These are phyloP conservation scores for Drosophila hydei DNA, from an alignment of 1,140 invertebrate genomes.

Conservation along the genomic window DNA sequence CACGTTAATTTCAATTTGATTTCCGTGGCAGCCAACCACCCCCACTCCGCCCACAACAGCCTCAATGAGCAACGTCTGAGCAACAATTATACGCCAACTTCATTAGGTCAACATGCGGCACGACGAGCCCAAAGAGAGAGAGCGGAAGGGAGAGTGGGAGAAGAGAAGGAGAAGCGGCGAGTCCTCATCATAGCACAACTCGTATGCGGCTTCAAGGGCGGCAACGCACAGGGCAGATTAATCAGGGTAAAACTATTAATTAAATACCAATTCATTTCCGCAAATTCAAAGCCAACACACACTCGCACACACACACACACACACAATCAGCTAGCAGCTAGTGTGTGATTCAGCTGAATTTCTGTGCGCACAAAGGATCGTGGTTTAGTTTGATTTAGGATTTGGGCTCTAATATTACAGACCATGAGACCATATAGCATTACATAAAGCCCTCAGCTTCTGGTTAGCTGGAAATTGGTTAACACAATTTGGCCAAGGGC, in stretches of 20 bases:
- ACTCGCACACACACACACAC: constrained; percentile 26
- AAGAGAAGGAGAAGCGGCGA: constrained; percentile 3
- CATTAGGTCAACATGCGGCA: constrained; percentile 81
- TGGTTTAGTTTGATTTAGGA: constrained; percentile 66
- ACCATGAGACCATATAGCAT: constrained; percentile 11
- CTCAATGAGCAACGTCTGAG: constrained; percentile 55
- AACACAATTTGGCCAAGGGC: constrained; percentile 21
- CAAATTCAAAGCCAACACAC: constrained; percentile 76
- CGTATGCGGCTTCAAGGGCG: constrained; percentile 39
- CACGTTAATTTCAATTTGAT: constrained; percentile 84
- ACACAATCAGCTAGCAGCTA: constrained; percentile 27
- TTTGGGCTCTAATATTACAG: constrained; percentile 38
- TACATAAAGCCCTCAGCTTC: constrained; percentile 17
- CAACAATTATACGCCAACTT: constrained; percentile 83
- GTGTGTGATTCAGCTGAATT: constrained; percentile 46
- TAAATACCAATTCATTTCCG: constrained; percentile 84
- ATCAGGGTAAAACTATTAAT: constrained; percentile 84
- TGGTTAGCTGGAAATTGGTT: constrained; percentile 35
- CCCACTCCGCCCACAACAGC: constrained; percentile 17
- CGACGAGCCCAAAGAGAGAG: constrained; percentile 10
- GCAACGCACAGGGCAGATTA: constrained; percentile 75
- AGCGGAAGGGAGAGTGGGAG: constrained; percentile 12
- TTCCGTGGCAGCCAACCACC: constrained; percentile 56
- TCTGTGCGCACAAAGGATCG: constrained; percentile 40
- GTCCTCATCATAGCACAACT: constrained; percentile 37